Evolutionary conservation across 2,888 invertebrate genomes (phyloP).

Genomic region (Cheilosia impressa): DNA sequence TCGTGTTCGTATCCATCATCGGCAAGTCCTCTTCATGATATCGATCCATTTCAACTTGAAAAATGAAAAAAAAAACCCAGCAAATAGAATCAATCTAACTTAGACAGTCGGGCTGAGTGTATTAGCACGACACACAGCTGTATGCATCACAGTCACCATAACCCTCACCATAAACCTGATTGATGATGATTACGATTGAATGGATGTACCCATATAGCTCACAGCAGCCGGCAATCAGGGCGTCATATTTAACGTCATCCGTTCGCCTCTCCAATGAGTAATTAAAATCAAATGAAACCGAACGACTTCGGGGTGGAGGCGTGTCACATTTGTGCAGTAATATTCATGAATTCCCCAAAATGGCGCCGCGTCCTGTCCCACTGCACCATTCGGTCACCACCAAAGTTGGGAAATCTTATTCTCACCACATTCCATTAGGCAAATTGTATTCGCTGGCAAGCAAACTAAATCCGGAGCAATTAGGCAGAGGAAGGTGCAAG

Average conservation of each 20-base stretch:
- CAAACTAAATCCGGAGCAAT: conserved; percentile 12
- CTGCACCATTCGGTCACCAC: conserved; percentile 10
- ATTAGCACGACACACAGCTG: conserved; percentile 23
- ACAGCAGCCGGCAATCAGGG: conserved; percentile 22
- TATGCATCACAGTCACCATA: conserved; percentile 24
- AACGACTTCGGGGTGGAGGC: conserved; percentile 36
- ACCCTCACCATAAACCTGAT: conserved; percentile 51
- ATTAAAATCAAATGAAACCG: conserved; percentile 68
- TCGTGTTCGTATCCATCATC: conserved; percentile 22
- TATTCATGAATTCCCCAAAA: not conserved
- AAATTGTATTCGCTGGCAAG: conserved; percentile 20
- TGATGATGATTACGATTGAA: conserved; percentile 59
- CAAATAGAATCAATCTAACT: conserved; percentile 17
- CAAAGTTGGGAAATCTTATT: conserved; percentile 26
- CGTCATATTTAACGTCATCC: conserved; percentile 28
- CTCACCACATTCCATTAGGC: conserved; percentile 44
- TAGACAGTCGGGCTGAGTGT: not conserved
- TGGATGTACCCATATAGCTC: conserved; percentile 7
- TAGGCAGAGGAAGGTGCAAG: not conserved
- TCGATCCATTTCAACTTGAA: conserved; percentile 27
- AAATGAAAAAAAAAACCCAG: not conserved
- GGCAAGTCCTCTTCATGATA: not conserved
- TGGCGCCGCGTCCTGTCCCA: conserved; percentile 3
- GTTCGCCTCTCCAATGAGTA: conserved; percentile 36
- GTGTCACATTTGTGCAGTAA: conserved; percentile 36